Evolutionary conservation across 1,140 invertebrate genomes (phyloP), one percentile per base, ranked within the genome.

Genomic region (Camponotus floridanus): DNA sequence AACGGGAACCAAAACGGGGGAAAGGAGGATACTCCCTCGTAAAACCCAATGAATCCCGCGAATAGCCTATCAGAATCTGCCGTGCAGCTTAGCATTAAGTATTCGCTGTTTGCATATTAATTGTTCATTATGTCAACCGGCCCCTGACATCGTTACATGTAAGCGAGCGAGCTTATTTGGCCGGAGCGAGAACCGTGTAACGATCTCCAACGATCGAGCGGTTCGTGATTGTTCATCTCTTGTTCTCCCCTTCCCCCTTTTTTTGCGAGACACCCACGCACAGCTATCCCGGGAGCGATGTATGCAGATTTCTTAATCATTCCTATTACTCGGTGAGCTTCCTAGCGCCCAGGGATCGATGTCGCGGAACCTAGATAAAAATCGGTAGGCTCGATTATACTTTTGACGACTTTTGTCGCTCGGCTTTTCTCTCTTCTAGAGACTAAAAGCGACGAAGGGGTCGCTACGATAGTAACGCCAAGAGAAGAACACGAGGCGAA

Each of bases 41-140:
- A 70, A 62, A 57, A 59, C 0, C 1, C 79, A 51, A 83, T 73
- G 67, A 45, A 73, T 76, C 70, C 31, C 36, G 59, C 76, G 83
- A 91, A 85, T 91, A 92, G 90, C 90, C 90, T 91, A 92, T 94
- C 92, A 91, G 85, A 91, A 91, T 92, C 85, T 90, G 92, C 87
- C 89, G 87, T 81, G 86, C 78, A 91, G 92, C 90, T 94, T 92
- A 90, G 91, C 93, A 94, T 95, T 93, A 94, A 94, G 92, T 94
- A 94, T 94, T 94, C 91, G 92, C 86, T 94, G 92, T 94, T 95
- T 94, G 94, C 94, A 94, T 94, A 94, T 94, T 95, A 94, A 94
- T 95, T 94, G 94, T 94, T 94, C 92, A 94, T 94, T 94, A 94
- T 91, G 92, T 86, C 87, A 78, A 76, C 36, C 76, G 48, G 76